Evolutionary conservation across 2,113 vertebrate species (phyloP).

Genomic region (Sander vitreus): DNA sequence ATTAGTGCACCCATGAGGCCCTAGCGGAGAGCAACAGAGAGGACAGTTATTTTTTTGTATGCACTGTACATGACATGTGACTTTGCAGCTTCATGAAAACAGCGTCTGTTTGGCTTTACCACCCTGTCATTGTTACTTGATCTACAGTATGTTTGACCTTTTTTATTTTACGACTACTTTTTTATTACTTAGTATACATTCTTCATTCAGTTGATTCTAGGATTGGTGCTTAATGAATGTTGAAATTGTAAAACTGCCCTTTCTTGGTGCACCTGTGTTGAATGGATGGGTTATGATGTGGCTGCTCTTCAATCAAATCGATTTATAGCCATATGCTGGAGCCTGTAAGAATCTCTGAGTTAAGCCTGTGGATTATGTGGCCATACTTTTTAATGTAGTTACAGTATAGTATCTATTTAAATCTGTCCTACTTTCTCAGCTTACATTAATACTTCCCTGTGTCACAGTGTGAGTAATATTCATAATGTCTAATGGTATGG

Average conservation of each 20-base stretch:
- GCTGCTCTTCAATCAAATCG: constrained; percentile 43
- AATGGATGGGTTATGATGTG: not conserved
- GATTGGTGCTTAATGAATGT: not conserved
- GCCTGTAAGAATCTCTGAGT: constrained; percentile 20
- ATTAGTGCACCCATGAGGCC: not conserved
- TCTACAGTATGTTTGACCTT: constrained; percentile 2
- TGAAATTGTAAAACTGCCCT: not conserved
- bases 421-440: constrained; percentile 49
- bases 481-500: constrained; percentile 17
- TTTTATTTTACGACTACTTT: not conserved
- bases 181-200: not conserved
- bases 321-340: constrained; percentile 23
- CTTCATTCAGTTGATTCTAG: not conserved
- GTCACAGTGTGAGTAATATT: constrained; percentile 38
- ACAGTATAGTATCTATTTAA: constrained; percentile 17
- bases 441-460: constrained; percentile 26
- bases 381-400: constrained; percentile 34
- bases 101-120: constrained; percentile 1
- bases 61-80: constrained; percentile 15
- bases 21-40: not conserved
- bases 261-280: constrained; percentile 21
- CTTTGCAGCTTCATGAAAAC: constrained; percentile 17
- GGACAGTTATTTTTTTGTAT: not conserved
- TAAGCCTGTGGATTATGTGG: constrained; percentile 36
- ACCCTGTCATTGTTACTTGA: not conserved